A percentile compares a stretch with the other conserved stretches of the same genome.
These are phyloP conservation scores for Propithecus perrieri DNA, from an alignment of 2,797 vertebrate species.

Conservation along the genomic window DNA sequence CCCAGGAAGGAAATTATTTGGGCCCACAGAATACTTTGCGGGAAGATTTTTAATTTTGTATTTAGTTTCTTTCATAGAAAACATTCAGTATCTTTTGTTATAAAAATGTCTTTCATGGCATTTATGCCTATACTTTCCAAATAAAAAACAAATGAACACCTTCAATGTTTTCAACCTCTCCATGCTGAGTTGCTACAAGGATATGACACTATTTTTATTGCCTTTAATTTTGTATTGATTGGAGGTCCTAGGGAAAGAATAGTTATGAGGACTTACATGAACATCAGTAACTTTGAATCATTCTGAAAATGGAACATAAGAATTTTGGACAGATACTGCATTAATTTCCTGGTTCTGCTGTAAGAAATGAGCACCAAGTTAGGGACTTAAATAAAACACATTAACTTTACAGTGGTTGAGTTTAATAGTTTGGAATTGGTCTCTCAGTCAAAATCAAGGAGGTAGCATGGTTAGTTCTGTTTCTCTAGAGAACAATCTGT, in stretches of 20 bases:
- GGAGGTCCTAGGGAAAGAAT: no score
- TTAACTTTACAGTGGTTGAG: not conserved
- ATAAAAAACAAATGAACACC: no score
- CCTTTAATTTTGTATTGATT: no score
- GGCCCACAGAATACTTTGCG: accelerated
- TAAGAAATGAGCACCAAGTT: not conserved
- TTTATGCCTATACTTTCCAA: not conserved
- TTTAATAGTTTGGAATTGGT: not conserved
- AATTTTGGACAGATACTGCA: no score
- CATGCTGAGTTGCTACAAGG: no score
- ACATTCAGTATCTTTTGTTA: no score
- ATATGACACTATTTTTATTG: no score
- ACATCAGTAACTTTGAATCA: no score
- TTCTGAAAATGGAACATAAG: not conserved
- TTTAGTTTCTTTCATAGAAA: not conserved
- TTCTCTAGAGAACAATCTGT: not conserved
- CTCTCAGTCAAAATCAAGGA: not conserved
- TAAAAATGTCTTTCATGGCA: no score
- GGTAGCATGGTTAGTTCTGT: not conserved
- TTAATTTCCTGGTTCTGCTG: not conserved
- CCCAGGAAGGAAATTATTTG: not conserved
- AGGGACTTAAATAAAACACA: not conserved
- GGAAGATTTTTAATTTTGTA: not conserved
- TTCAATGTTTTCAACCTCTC: no score
- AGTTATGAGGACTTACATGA: no score